phyloP scores from a whole-genome alignment of 2,113 vertebrate species.

The Lynx canadensis region DNA sequence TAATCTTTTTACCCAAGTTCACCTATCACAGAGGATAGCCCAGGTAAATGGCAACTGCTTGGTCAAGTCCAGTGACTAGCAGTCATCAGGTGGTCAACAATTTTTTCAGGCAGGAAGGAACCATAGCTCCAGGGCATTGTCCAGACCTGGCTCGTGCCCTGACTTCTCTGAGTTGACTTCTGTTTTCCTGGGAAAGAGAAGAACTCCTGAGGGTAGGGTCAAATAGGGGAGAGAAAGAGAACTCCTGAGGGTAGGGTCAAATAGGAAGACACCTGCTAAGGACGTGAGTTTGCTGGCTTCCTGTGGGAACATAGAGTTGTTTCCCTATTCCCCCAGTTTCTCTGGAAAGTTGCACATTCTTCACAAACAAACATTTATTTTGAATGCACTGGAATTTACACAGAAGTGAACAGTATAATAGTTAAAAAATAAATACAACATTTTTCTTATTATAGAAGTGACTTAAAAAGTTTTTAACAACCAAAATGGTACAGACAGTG shows the following conservation, averaged over 20 bases:
- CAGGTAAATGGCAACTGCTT: not conserved
- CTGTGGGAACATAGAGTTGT: not conserved
- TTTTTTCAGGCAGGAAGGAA: not conserved
- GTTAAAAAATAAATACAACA: not conserved
- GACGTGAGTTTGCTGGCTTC: not conserved
- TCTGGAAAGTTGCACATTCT: not conserved
- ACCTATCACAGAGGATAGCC: not conserved
- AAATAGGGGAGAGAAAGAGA: fast-evolving
- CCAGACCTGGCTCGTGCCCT: not conserved
- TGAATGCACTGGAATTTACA: not conserved
- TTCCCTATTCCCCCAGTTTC: not conserved
- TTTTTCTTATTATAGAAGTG: not conserved
- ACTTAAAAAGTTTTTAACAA: not conserved
- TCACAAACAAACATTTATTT: not conserved
- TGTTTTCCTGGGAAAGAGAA: not conserved
- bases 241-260: not conserved
- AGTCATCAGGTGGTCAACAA: not conserved
- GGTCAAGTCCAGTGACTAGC: not conserved
- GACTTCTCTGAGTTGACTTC: not conserved
- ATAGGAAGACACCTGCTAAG: not conserved
- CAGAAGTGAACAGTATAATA: not conserved
- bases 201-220: not conserved
- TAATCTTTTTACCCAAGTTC: not conserved
- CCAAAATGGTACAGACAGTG: not conserved
- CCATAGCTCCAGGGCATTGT: not conserved